phyloP scores from a whole-genome alignment of 2,113 vertebrate genomes.

The Phaethon lepturus region DNA sequence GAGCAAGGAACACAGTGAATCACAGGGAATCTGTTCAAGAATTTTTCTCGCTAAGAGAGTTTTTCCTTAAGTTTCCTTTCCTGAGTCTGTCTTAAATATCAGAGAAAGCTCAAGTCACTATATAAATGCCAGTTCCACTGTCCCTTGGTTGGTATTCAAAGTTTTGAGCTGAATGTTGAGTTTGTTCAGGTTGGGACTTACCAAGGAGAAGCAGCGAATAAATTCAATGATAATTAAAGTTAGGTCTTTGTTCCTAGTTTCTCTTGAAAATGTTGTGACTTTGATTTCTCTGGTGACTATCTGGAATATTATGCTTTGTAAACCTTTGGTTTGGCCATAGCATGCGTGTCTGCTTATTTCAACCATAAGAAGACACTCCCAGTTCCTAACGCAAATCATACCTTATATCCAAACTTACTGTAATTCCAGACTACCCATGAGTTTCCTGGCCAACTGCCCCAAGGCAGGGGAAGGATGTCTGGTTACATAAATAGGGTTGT shows the following conservation, averaged over 20 bases:
- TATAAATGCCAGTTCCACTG: neutral
- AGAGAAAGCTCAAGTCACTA: neutral
- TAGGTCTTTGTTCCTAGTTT: neutral
- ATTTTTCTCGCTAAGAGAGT: constrained; percentile 28
- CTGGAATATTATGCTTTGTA: neutral
- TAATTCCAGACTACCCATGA: constrained; percentile 8
- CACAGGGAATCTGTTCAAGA: constrained; percentile 54
- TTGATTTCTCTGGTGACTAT: neutral
- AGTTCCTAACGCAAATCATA: neutral
- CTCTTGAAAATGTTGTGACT: neutral
- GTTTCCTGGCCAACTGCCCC: neutral
- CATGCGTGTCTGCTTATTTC: neutral
- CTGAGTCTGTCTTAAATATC: constrained; percentile 23
- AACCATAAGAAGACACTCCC: neutral
- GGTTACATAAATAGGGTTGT: neutral
- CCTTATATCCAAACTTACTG: constrained; percentile 16
- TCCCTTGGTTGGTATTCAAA: neutral
- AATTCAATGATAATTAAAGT: neutral
- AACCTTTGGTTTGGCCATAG: neutral
- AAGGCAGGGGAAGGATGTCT: neutral
- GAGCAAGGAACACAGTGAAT: constrained; percentile 60
- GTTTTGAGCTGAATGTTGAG: neutral
- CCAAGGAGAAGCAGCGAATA: neutral
- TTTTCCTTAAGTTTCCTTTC: too few relatives aligned
- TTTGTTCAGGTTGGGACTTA: neutral